Evolutionary conservation across 2,113 vertebrate genomes (phyloP), one percentile per base, ranked within the genome.

Genomic region (Hemiprocne comata): DNA sequence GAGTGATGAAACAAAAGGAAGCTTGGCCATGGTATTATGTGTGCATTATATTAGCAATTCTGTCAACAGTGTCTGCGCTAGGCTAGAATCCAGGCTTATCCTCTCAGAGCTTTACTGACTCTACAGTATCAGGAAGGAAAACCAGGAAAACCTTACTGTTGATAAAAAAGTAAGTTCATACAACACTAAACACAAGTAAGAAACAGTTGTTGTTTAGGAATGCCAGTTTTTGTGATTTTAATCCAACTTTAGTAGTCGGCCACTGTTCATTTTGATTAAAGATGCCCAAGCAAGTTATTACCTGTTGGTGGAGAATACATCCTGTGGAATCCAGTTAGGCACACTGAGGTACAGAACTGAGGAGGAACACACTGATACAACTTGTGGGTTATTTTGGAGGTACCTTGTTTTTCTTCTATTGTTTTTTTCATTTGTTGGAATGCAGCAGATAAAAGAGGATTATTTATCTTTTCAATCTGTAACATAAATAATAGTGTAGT

Each of bases 241-340:
- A 81, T 40, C n/a, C 20, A 64, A 29, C 29, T 87, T 66, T 12
- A 71, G 34, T 25, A 88, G 34, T 73, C 15, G 31, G 33, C 66
- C 40, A 55, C 9, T 74, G 21, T 87, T 76, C 12, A 13, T 90
- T 89, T 73, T 84, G n/a, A 64, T 55, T 67, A 81, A 92, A 93
- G 69, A 81, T 34, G 28, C 42, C 50, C 85, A 69, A 86, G 40
- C 31, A 67, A 66, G 16, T 51, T 89, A 87, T 48, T 98, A 99
- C 99, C 98, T 28, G 78, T 13, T 51, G 98, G 97, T 71, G 96
- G 79, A 0, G 98, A 98, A 29, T 97, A 98, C 57, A 97, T 94
- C 70, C 98, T 98, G 54, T 99, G 98, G 97, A 98, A 99, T 64
- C 99, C 99, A 33, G 98, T 95, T 7, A 83, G 97, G 94, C 98